Evolutionary conservation across 2,113 vertebrate genomes (phyloP), one percentile per base, ranked within the genome.

Genomic region (Chauna torquata): DNA sequence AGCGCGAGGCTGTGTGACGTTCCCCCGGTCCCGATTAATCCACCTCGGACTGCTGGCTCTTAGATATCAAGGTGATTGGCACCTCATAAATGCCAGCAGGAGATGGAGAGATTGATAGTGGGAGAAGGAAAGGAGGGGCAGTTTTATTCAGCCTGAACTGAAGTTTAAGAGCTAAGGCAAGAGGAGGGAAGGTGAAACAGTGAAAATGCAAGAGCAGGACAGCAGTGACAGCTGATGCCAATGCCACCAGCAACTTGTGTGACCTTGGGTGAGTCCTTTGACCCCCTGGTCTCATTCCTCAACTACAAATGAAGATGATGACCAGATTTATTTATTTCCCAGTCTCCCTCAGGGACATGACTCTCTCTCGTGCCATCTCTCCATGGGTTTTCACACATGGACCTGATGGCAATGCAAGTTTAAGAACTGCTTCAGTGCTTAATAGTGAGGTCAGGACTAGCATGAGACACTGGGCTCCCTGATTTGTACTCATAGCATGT

Each of bases 51-150:
- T 88, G 86, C 87, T 85, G 54, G 82, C 45, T 96, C 27, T 90
- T 68, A 95, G 96, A 95, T 96, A 97, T 58, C 85, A 78, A 52
- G 34, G 65, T 97, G 96, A 97, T 90, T 97, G 94, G 76, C 95
- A 97, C 87, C 85, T 93, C 0, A 0, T 32, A 95, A 96, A 96
- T 85, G 77, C 72, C 81, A 96, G 86, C 14, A 12, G 83, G 75
- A 92, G 88, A 91, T 77, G 84, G 58, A 87, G 23, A 32, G 59
- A 95, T 84, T 8, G 11, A 96, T 91, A 95, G 16, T 16, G 16
- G 23, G 16, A 40, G 22, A 40, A 19, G 74, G 44, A 54, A 80
- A 30, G 24, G 74, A 23, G n/a, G 16, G 18, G 30, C 20, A 64
- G 6, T 77, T 96, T 91, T 82, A 82, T 82, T 92, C 91, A 69